Evolutionary conservation across 2,888 invertebrate species (phyloP).

Genomic region (Unio pictorum): DNA sequence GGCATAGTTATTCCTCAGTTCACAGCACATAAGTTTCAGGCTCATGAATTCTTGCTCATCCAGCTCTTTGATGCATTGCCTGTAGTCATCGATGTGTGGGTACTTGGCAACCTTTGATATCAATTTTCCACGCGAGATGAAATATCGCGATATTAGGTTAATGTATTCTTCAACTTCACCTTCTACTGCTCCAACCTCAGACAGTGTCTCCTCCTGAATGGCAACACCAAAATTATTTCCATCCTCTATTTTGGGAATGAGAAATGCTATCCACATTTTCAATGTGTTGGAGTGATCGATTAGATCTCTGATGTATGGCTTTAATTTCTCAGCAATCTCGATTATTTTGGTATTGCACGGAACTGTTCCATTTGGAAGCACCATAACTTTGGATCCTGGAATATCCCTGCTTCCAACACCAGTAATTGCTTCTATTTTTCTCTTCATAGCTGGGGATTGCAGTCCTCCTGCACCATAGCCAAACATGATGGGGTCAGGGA

Average conservation of each 20-base stretch:
- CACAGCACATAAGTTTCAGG: conserved; percentile 93
- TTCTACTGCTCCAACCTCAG: conserved; percentile 90
- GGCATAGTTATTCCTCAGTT: conserved; percentile 96
- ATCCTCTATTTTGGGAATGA: conserved; percentile 99
- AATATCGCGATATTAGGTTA: conserved; percentile 97
- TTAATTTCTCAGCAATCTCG: conserved; percentile 91
- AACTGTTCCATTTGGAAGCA: conserved; percentile 87
- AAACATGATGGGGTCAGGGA: conserved; percentile 80
- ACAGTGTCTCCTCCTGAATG: conserved; percentile 91
- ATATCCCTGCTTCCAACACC: conserved; percentile 1
- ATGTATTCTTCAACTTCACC: conserved; percentile 98
- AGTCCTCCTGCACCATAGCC: conserved; percentile 33
- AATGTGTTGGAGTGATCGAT: conserved; percentile 96
- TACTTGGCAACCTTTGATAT: conserved; percentile 91
- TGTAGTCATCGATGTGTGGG: conserved; percentile 93
- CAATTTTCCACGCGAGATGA: conserved; percentile 85
- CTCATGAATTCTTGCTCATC: conserved; percentile 98
- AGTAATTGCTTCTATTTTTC: too few species aligned
- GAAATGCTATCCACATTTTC: conserved; percentile 95
- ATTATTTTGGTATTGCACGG: conserved; percentile 89
- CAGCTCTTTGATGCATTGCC: conserved; percentile 91
- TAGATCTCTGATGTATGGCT: conserved; percentile 93
- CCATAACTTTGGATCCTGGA: conserved; percentile 82
- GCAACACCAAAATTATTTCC: conserved; percentile 99
- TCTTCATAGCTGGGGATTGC: too few species aligned